These are phyloP conservation scores for Sebastes nivosus DNA, from an alignment of 2,797 vertebrate genomes.

Conservation along the genomic window DNA sequence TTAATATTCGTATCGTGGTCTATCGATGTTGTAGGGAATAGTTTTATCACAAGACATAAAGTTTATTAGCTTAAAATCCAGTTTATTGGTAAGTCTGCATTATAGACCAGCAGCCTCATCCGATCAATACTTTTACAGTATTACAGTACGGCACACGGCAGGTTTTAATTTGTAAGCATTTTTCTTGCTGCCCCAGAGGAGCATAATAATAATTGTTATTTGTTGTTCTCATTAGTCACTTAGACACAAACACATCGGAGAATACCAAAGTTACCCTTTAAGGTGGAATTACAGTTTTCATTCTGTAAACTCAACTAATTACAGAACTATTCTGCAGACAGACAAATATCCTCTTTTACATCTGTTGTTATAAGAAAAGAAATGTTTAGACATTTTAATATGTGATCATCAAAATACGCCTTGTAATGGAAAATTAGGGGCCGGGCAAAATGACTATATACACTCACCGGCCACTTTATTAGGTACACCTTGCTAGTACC, in stretches of 20 bases:
- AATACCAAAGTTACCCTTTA: too few species aligned
- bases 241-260: too few species aligned
- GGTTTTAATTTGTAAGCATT: too few species aligned
- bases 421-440: background rate
- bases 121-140: background rate
- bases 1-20: background rate
- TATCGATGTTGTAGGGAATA: background rate
- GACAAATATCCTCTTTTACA: too few species aligned
- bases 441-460: too few species aligned
- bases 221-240: too few species aligned
- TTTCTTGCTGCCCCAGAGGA: too few species aligned
- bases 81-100: background rate
- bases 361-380: background rate
- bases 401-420: background rate
- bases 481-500: too few species aligned
- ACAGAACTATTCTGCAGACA: too few species aligned
- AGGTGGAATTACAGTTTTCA: background rate
- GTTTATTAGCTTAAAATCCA: background rate
- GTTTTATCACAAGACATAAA: background rate
- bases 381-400: background rate
- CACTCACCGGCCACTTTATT: too few species aligned
- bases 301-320: too few species aligned
- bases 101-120: background rate
- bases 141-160: background rate
- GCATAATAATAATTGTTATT: too few species aligned